phyloP scores from a whole-genome alignment of 1,140 invertebrate species.

The Zaprionus tsacasi region DNA sequence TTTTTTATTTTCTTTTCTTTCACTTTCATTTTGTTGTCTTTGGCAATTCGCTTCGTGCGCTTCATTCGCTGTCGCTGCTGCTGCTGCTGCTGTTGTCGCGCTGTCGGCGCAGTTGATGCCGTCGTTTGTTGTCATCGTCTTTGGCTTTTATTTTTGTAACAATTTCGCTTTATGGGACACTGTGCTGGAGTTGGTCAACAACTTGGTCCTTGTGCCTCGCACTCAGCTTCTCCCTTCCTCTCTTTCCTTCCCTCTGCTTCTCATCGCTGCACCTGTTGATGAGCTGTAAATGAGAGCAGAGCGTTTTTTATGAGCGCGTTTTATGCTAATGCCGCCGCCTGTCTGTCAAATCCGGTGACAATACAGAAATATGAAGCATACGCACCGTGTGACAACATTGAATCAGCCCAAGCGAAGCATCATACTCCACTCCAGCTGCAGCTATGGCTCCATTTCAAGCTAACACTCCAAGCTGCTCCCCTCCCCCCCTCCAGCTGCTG shows the following conservation, averaged over 20 bases:
- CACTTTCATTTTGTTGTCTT: slow-evolving; percentile 51
- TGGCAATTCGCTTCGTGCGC: slow-evolving; percentile 46
- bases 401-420: neutral
- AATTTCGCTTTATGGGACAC: slow-evolving; percentile 58
- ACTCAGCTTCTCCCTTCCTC: neutral
- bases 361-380: slow-evolving; percentile 55
- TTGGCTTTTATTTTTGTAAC: slow-evolving; percentile 56
- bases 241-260: neutral
- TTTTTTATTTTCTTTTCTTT: neutral
- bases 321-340: slow-evolving; percentile 62
- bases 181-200: slow-evolving; percentile 35
- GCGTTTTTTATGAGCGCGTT: slow-evolving; percentile 61
- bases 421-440: neutral
- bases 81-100: slow-evolving; percentile 23
- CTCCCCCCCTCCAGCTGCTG: neutral
- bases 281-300: slow-evolving; percentile 61
- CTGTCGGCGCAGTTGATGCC: slow-evolving; percentile 29
- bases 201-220: slow-evolving; percentile 15
- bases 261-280: slow-evolving; percentile 64
- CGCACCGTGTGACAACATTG: slow-evolving; percentile 37
- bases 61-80: slow-evolving; percentile 17
- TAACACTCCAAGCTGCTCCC: neutral
- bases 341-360: slow-evolving; percentile 52
- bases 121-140: slow-evolving; percentile 37
- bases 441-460: neutral